A percentile compares a stretch with the other conserved stretches of the same genome.
Evolutionary conservation across 2,113 vertebrate genomes (phyloP).

Genomic region (Eolophus roseicapilla): DNA sequence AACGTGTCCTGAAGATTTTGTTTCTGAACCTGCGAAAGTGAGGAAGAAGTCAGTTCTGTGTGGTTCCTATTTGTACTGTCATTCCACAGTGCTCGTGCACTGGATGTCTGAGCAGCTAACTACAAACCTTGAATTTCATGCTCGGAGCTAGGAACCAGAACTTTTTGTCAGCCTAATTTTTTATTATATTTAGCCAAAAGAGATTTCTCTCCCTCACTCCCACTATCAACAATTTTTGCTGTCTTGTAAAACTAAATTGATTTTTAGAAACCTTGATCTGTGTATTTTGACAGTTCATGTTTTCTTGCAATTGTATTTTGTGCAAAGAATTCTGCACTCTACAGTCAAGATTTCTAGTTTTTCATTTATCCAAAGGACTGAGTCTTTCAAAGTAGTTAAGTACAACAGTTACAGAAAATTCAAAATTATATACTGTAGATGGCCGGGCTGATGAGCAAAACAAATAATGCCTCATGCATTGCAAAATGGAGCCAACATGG

Average conservation of each 20-base stretch:
- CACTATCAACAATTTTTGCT: background rate
- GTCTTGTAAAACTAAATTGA: background rate
- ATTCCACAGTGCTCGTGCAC: background rate
- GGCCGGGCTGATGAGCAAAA: conserved; percentile 15
- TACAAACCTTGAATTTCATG: background rate
- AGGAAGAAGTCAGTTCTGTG: background rate
- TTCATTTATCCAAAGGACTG: background rate
- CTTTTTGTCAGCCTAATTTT: background rate
- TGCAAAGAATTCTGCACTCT: background rate
- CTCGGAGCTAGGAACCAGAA: background rate
- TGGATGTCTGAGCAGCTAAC: background rate
- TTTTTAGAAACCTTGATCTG: background rate
- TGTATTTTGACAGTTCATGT: background rate
- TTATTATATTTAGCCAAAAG: background rate
- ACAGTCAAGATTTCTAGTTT: background rate
- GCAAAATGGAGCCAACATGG: background rate
- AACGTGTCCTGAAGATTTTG: background rate
- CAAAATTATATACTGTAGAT: background rate
- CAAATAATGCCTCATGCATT: conserved; percentile 4
- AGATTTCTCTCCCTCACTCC: background rate
- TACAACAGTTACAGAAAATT: background rate
- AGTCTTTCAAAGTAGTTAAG: background rate
- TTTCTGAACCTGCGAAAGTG: background rate
- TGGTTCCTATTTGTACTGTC: background rate
- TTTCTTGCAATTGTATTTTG: background rate